Evolutionary conservation across 2,888 invertebrate genomes (phyloP), one percentile per base, ranked within the genome.

Genomic region (Cremastinae sp.): DNA sequence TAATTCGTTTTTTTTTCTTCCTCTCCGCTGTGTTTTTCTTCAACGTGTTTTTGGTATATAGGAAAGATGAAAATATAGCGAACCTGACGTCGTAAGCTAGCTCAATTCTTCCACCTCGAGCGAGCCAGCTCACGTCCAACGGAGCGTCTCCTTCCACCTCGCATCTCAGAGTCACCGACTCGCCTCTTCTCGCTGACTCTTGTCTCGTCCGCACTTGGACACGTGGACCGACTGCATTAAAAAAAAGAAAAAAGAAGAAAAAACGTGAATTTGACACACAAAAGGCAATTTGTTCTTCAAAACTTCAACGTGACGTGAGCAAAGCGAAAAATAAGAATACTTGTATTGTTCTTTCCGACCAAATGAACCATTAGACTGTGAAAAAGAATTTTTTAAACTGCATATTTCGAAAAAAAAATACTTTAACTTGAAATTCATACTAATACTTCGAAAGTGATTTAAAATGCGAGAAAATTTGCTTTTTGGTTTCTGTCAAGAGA

Each of bases 71-170:
- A 64, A 58, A 59, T 80, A 66, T 80, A 84, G 85, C 86, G 74
- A 82, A 88, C 89, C 89, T 90, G 73, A 90, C 90, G 80, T 92
- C 92, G 81, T 91, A 91, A 43, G 90, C 90, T 9, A 91, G 91
- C 83, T 91, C 91, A 64, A 92, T 90, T 43, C 90, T 89, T 82
- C 90, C 91, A 10, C 91, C 91, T 47, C 89, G 86, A 68, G 87
- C 87, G 49, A 91, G 90, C 92, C 92, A 92, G 34, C 90, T 91
- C 59, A 92, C 90, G 72, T 92, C 91, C 47, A 92, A 85, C 1
- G 92, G 92, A 54, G 90, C 89, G 84, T 92, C 92, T 16, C 92
- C 92, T 73, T 90, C 90, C 1, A 91, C 91, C 75, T 92, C 91
- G 79, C 92, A 92, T 9, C 90, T 90, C 18, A 92, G 78, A 10